Base-by-base conservation (phyloP, 2,888 invertebrate genomes). In the Dryocosmus kuriphilus region DNA sequence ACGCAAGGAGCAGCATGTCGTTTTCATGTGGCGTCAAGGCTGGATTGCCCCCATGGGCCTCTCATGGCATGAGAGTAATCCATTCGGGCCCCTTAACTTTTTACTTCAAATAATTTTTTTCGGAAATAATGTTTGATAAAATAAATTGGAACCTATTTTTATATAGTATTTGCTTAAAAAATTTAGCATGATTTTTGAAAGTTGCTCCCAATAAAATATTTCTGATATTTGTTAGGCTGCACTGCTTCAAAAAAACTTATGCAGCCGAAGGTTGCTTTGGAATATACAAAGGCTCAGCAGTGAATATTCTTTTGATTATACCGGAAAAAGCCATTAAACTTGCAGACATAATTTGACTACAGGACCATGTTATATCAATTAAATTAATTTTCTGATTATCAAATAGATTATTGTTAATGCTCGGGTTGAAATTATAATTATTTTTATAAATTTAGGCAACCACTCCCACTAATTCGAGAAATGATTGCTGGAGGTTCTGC, bases 281-380 rank as follows among this genome's bases (percentile, higher is more conserved):
- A 87, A 99, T 99, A 98, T 99, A 99, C 92, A 95, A 98, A 88
- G 99, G 99, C 2, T 98, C 98, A 0, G 98, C 95, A n/a, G 99
- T 99, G 3, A 99, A 99, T 92, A 98, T 99, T 87, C 92, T 99
- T 41, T 94, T 99, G 76, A 99, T 99, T 81, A 99, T 99, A 0
- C 99, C 99, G 0, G 99, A 99, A 92, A 99, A 99, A 91, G 99
- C 99, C 1, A 99, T 99, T 88, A 99, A 99, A 93, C 93, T 99
- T 82, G 97, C 99, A 7, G 99, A 77, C 95, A 97, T 92, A 94
- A 96, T 90, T 94, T 99, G 83, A 95, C 95, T 85, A 94, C 94
- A 79, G 93, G 94, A 83, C 94, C 96, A 86, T 97, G 96, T 96
- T 97, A 93, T 80, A 79, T 80, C 75, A 60, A 77, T 82, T 97